Conservation (phyloP, 2,797 vertebrate genomes). For the Enteromius unitaeniatus region DNA sequence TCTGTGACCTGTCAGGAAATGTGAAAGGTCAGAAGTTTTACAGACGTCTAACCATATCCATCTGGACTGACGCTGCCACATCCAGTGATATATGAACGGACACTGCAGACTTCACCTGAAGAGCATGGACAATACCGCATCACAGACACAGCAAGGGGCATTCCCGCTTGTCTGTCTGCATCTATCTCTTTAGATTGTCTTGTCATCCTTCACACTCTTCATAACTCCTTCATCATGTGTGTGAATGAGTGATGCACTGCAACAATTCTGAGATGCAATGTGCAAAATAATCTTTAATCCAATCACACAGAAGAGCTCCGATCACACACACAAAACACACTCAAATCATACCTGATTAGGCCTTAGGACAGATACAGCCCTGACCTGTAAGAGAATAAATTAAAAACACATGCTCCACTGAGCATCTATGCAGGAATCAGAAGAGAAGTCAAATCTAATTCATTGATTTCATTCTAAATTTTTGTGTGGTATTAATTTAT, state of each 20-base stretch:
- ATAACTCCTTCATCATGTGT: conserved; percentile 7
- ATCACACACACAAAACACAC: conserved; percentile 12
- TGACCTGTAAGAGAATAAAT: conserved; percentile 36
- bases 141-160: conserved; percentile 19
- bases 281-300: conserved; percentile 28
- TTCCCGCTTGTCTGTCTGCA: conserved; percentile 30
- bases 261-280: conserved; percentile 7
- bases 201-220: conserved; percentile 28
- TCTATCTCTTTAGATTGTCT: conserved; percentile 25
- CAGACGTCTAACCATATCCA: conserved; percentile 43
- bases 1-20: conserved; percentile 37
- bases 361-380: conserved; percentile 11
- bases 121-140: conserved; percentile 21
- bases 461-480: neutral
- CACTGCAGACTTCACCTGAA: conserved; percentile 13
- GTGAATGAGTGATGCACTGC: conserved; percentile 3
- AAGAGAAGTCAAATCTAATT: conserved; percentile 6
- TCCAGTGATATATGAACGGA: conserved; percentile 41
- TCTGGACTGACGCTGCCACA: conserved; percentile 44
- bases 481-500: neutral
- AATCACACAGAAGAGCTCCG: conserved; percentile 10
- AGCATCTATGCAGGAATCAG: conserved; percentile 17
- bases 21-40: conserved; percentile 51
- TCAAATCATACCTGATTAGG: conserved; percentile 20
- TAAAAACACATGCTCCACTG: conserved; percentile 37